Conservation (phyloP, 2,888 invertebrate species). For the Agrotis puta region DNA sequence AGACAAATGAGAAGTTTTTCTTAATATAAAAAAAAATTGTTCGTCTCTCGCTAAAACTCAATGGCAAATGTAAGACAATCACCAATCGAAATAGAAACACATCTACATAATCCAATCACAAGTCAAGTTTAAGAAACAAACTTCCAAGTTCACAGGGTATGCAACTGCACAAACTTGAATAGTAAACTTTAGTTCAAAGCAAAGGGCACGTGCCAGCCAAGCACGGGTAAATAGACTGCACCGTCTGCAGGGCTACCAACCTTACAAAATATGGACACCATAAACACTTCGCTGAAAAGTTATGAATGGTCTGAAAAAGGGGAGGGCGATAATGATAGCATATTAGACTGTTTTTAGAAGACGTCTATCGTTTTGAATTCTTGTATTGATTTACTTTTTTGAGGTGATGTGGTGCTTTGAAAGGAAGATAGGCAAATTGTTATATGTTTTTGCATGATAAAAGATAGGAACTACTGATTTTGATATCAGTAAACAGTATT, state of each 20-base stretch:
- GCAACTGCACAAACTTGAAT: slow-evolving; percentile 72
- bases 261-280: slow-evolving; percentile 48
- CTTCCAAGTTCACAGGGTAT: slow-evolving; percentile 59
- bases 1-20: neutral
- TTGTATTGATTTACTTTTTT: slow-evolving; percentile 20
- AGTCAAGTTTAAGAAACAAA: slow-evolving; percentile 42
- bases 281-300: slow-evolving; percentile 40
- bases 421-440: neutral
- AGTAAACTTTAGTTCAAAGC: slow-evolving; percentile 68
- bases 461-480: no score
- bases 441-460: neutral
- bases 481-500: no score
- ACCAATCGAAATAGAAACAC: neutral
- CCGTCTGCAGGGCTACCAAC: slow-evolving; percentile 58
- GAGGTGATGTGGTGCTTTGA: neutral
- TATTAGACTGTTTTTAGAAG: slow-evolving; percentile 29
- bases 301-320: slow-evolving; percentile 35
- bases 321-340: slow-evolving; percentile 50
- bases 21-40: no score
- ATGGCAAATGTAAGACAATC: neutral
- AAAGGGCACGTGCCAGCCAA: slow-evolving; percentile 66
- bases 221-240: slow-evolving; percentile 68
- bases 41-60: neutral
- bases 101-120: slow-evolving; percentile 29
- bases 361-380: slow-evolving; percentile 17